Conservation (phyloP, 2,888 invertebrate species). For the Pedicia rivosa region DNA sequence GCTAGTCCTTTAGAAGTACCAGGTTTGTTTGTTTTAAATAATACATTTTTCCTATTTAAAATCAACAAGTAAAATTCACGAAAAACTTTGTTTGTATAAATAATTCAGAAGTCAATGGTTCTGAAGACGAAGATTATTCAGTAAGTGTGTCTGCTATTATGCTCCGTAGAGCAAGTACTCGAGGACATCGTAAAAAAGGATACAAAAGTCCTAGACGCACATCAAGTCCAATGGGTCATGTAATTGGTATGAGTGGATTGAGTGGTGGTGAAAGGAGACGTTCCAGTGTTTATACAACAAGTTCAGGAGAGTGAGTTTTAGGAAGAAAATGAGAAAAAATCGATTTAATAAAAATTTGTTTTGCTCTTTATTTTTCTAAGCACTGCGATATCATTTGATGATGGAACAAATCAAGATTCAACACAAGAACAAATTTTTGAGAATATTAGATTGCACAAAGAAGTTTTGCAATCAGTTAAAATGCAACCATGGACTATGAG, state of each 20-base stretch:
- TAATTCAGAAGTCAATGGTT: not conserved
- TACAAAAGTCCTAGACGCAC: slow-evolving; percentile 43
- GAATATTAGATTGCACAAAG: slow-evolving; percentile 80
- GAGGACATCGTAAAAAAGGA: slow-evolving; percentile 44
- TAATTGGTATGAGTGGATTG: slow-evolving; percentile 18
- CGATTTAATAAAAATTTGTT: not conserved
- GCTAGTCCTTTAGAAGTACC: slow-evolving; percentile 3
- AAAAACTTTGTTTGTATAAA: too few species aligned
- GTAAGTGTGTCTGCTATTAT: slow-evolving; percentile 73
- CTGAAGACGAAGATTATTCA: slow-evolving; percentile 72
- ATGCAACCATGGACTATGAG: slow-evolving; percentile 72
- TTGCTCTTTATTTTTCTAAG: slow-evolving; percentile 27
- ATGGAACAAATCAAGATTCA: slow-evolving; percentile 40
- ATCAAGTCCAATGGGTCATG: slow-evolving; percentile 36
- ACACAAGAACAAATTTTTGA: slow-evolving; percentile 81
- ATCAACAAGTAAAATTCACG: too few species aligned
- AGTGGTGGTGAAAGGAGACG: slow-evolving; percentile 36
- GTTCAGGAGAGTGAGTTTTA: slow-evolving; percentile 64
- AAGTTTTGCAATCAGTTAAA: slow-evolving; percentile 73
- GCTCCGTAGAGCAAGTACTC: slow-evolving; percentile 58
- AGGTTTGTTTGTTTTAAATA: not conserved
- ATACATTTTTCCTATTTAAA: too few species aligned
- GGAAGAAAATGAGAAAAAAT: not conserved
- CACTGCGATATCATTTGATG: slow-evolving; percentile 64
- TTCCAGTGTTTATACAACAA: slow-evolving; percentile 67